These are phyloP conservation scores for Trachelus stipa DNA, from an alignment of 2,888 invertebrate genomes.

Conservation along the genomic window DNA sequence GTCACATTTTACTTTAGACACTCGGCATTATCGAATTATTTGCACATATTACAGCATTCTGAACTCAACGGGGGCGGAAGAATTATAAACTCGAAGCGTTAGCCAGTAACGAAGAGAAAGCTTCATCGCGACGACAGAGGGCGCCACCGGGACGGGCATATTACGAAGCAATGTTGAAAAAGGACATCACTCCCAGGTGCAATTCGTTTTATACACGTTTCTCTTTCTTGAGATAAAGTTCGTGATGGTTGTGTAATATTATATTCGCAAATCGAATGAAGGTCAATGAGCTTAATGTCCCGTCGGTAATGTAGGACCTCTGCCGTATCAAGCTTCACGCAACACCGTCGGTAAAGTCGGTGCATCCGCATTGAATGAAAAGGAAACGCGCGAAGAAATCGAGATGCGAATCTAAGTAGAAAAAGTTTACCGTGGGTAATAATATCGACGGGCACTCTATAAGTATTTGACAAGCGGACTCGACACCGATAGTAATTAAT, in stretches of 20 bases:
- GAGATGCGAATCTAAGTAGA: constrained; percentile 45
- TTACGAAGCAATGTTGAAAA: not conserved
- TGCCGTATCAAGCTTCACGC: not conserved
- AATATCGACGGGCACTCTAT: constrained; percentile 48
- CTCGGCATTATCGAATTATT: constrained; percentile 56
- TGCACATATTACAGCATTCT: constrained; percentile 54
- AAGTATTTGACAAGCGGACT: constrained; percentile 54
- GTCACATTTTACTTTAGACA: not conserved
- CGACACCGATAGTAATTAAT: constrained; percentile 53
- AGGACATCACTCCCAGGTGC: not conserved
- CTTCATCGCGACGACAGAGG: constrained; percentile 15
- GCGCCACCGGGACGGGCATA: not conserved
- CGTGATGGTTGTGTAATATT: not conserved
- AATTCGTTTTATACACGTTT: not conserved
- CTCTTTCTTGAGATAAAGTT: not conserved
- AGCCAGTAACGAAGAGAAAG: constrained; percentile 10
- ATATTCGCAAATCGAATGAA: not conserved
- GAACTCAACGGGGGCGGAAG: constrained; percentile 24
- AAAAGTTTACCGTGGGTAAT: constrained; percentile 42
- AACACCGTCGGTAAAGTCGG: not conserved
- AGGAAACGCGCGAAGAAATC: constrained; percentile 6
- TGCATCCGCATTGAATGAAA: constrained; percentile 16
- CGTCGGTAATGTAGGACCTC: not conserved
- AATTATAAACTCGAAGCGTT: constrained; percentile 8
- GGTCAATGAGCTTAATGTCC: not conserved